phyloP scores from a whole-genome alignment of 2,888 invertebrate genomes.

The Eilema griseolum region DNA sequence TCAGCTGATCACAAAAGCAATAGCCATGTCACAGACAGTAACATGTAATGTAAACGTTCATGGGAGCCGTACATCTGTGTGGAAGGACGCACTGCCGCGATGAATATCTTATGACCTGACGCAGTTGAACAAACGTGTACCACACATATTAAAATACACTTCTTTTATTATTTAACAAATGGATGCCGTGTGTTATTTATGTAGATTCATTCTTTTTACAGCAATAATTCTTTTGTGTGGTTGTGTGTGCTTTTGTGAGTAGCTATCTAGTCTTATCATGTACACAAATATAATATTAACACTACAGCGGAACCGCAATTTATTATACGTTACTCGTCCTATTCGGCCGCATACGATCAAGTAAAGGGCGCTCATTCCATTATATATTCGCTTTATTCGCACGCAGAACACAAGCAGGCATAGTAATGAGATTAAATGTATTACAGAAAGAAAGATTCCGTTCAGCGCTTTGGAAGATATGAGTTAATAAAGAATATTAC shows the following conservation, averaged over 20 bases:
- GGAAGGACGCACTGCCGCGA: constrained; percentile 47
- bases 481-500: too few species aligned
- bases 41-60: constrained; percentile 29
- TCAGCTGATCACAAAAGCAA: not conserved
- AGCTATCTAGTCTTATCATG: not conserved
- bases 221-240: not conserved
- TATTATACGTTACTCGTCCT: too few species aligned
- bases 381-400: too few species aligned
- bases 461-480: too few species aligned
- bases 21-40: not conserved
- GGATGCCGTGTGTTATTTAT: constrained; percentile 11
- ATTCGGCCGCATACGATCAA: too few species aligned
- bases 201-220: not conserved
- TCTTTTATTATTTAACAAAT: constrained; percentile 24
- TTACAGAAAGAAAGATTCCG: too few species aligned
- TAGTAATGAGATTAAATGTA: too few species aligned
- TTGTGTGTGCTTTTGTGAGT: not conserved
- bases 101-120: constrained; percentile 59
- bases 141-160: constrained; percentile 14
- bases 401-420: too few species aligned
- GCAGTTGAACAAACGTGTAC: constrained; percentile 23
- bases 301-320: too few species aligned
- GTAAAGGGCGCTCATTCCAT: too few species aligned
- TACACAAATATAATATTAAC: not conserved
- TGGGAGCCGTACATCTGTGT: constrained; percentile 55